phyloP scores from a whole-genome alignment of 1,140 invertebrate species.

The Heliothis virescens region DNA sequence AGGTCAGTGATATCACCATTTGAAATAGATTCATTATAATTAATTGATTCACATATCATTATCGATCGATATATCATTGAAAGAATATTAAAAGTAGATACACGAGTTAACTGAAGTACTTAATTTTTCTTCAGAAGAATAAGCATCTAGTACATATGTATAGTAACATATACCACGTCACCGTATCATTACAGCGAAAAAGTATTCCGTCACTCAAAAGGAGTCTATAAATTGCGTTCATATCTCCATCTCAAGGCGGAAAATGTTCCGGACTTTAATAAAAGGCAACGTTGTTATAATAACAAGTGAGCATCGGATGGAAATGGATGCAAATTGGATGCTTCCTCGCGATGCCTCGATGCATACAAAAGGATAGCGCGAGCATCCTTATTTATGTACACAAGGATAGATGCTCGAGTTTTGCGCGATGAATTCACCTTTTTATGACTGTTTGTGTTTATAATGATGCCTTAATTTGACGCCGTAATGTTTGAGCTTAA shows the following conservation, averaged over 20 bases:
- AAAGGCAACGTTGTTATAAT: constrained; percentile 23
- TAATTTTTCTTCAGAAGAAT: not conserved
- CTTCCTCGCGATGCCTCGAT: constrained; percentile 16
- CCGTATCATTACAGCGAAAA: not conserved
- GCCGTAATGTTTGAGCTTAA: not conserved
- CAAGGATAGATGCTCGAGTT: not conserved
- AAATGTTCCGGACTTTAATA: constrained; percentile 17
- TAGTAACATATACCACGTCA: no score
- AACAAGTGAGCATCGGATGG: constrained; percentile 24
- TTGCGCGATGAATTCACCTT: not conserved
- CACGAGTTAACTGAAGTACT: not conserved
- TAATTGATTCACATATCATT: no score
- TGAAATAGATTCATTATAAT: not conserved
- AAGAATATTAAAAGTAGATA: not conserved
- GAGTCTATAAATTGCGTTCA: constrained; percentile 16
- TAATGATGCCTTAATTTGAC: not conserved
- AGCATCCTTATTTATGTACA: constrained; percentile 6
- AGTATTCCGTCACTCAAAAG: not conserved
- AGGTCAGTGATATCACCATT: no score
- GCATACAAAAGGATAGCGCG: constrained; percentile 12
- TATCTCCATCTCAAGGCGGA: not conserved
- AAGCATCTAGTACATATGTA: not conserved
- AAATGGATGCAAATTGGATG: constrained; percentile 37
- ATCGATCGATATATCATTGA: no score
- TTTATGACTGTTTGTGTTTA: not conserved